phyloP scores from a whole-genome alignment of 2,888 invertebrate genomes.

The Netelia fuscicornis region DNA sequence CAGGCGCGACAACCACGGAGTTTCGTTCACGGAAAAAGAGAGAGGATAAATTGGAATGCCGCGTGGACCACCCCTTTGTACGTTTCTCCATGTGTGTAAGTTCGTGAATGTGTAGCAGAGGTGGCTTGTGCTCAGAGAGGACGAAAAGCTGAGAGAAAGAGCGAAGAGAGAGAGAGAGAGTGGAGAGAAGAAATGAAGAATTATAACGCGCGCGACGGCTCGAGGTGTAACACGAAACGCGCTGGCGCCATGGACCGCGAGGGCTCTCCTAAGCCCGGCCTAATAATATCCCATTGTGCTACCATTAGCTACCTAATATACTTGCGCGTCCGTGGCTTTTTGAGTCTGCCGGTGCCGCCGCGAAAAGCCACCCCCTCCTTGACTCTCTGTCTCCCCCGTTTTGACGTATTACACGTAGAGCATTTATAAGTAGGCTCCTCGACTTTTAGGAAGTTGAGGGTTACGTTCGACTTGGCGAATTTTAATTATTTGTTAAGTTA shows the following conservation, averaged over 20 bases:
- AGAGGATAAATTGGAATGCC: constrained; percentile 60
- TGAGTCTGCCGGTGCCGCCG: constrained; percentile 66
- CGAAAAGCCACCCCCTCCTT: constrained; percentile 23
- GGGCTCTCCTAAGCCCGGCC: constrained; percentile 76
- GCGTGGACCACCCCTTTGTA: constrained; percentile 26
- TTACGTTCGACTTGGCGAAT: constrained; percentile 25
- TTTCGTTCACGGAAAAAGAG: constrained; percentile 41
- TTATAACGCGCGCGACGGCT: constrained; percentile 73
- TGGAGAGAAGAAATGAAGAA: constrained; percentile 73
- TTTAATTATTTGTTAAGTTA: neutral
- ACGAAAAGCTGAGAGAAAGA: constrained; percentile 41
- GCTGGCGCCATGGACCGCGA: constrained; percentile 79
- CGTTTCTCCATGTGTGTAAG: neutral
- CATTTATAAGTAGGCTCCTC: neutral
- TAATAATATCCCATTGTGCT: constrained; percentile 84
- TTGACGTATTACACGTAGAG: constrained; percentile 15
- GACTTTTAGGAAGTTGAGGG: constrained; percentile 24
- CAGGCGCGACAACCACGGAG: neutral
- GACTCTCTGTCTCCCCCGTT: constrained; percentile 37
- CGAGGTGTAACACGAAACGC: constrained; percentile 82
- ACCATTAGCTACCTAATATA: constrained; percentile 81
- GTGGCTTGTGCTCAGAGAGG: constrained; percentile 12
- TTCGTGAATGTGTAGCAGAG: constrained; percentile 28
- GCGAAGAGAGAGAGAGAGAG: constrained; percentile 52
- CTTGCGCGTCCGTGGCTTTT: constrained; percentile 70